Evolutionary conservation across 2,113 vertebrate species (phyloP).

Genomic region (Athene cunicularia): DNA sequence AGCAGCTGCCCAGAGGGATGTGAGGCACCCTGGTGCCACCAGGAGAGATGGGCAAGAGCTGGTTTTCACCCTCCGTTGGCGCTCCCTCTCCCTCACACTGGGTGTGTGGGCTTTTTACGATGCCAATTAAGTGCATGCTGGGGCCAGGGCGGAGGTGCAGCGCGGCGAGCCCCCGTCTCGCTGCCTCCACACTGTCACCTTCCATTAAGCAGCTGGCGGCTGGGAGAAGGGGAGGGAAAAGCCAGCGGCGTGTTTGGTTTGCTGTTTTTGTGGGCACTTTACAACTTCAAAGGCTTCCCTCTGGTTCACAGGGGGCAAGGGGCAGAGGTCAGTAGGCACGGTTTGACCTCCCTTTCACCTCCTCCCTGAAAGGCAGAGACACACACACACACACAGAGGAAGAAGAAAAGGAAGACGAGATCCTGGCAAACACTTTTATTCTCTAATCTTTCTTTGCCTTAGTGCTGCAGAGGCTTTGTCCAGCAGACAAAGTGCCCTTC

Average conservation of each 20-base stretch:
- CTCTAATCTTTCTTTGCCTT: constrained; percentile 41
- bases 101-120: neutral
- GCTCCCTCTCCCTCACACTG: neutral
- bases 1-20: accelerated
- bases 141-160: neutral
- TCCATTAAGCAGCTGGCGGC: constrained; percentile 32
- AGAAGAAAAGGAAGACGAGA: constrained; percentile 15
- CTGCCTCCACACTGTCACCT: constrained; percentile 30
- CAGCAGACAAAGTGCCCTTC: constrained; percentile 16
- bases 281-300: constrained; percentile 63
- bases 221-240: constrained; percentile 21
- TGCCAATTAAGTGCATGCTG: neutral
- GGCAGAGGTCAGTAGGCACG: constrained; percentile 45
- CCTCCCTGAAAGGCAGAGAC: neutral
- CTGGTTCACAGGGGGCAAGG: constrained; percentile 67
- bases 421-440: constrained; percentile 33
- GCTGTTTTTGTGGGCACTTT: constrained; percentile 51
- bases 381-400: constrained; percentile 3
- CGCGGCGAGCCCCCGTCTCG: neutral
- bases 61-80: neutral
- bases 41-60: neutral
- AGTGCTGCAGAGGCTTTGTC: constrained; percentile 27
- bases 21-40: accelerated
- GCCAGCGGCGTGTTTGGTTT: constrained; percentile 19
- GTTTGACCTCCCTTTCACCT: constrained; percentile 67